These are phyloP conservation scores for Xiphorhynchus elegans DNA, from an alignment of 2,113 vertebrate species.

Conservation along the genomic window DNA sequence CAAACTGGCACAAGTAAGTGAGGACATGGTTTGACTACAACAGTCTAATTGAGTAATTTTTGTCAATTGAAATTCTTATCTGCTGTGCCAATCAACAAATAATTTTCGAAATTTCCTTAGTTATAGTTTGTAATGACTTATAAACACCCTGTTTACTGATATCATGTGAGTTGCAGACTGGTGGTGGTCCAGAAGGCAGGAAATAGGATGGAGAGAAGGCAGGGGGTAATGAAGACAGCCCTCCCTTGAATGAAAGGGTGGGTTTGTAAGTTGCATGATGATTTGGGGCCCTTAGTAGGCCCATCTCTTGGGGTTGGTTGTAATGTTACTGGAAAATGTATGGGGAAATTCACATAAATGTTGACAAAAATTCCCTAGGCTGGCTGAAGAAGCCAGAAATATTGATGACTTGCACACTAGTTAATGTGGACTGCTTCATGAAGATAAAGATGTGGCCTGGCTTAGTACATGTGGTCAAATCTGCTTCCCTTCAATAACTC, in stretches of 20 bases:
- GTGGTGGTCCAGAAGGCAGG: background rate
- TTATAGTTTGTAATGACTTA: too few relatives aligned
- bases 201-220: background rate
- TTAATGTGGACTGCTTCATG: background rate
- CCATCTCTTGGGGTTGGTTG: background rate
- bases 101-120: background rate
- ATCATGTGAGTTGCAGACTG: background rate
- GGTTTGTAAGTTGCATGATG: background rate
- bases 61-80: background rate
- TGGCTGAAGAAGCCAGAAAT: background rate
- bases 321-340: background rate
- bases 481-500: background rate
- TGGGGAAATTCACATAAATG: background rate
- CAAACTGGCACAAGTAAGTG: background rate
- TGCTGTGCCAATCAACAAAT: background rate
- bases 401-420: background rate
- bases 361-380: background rate
- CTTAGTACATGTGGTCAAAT: background rate
- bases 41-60: background rate
- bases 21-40: background rate
- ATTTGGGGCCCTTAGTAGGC: background rate
- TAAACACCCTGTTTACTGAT: background rate
- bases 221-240: background rate
- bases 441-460: background rate
- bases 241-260: background rate